A percentile compares a stretch with the other conserved stretches of the same genome.
Conservation (phyloP, 2,113 vertebrate species). For the Macaca nemestrina region DNA sequence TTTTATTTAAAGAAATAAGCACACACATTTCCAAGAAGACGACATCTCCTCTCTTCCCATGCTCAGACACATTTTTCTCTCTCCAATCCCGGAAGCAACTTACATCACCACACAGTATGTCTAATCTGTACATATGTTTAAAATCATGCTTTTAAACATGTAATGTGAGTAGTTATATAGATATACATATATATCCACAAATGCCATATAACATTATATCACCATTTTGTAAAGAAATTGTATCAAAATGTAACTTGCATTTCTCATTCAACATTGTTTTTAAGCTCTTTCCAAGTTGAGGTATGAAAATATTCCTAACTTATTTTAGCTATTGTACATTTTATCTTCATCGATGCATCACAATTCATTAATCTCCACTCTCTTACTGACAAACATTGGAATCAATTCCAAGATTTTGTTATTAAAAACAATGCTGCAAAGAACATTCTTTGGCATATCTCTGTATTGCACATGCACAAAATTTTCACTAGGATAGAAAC, state of each 20-base stretch:
- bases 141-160: neutral
- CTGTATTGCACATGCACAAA: neutral
- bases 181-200: neutral
- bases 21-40: neutral
- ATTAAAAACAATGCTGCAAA: conserved; percentile 19
- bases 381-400: conserved; percentile 14
- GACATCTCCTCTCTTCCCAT: neutral
- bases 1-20: conserved; percentile 32
- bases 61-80: neutral
- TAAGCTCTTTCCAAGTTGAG: neutral
- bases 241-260: neutral
- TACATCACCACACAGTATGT: neutral
- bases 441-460: conserved; percentile 1
- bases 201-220: neutral
- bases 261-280: neutral
- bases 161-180: neutral
- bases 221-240: conserved; percentile 8
- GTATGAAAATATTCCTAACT: neutral
- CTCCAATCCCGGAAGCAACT: neutral
- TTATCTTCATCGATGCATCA: neutral
- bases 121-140: neutral
- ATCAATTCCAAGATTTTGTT: conserved; percentile 18
- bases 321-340: neutral
- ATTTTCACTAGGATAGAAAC: neutral
- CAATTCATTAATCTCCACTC: neutral